Evolutionary conservation across 2,797 vertebrate genomes (phyloP), one percentile per base, ranked within the genome.

Genomic region (Chrosomus eos): DNA sequence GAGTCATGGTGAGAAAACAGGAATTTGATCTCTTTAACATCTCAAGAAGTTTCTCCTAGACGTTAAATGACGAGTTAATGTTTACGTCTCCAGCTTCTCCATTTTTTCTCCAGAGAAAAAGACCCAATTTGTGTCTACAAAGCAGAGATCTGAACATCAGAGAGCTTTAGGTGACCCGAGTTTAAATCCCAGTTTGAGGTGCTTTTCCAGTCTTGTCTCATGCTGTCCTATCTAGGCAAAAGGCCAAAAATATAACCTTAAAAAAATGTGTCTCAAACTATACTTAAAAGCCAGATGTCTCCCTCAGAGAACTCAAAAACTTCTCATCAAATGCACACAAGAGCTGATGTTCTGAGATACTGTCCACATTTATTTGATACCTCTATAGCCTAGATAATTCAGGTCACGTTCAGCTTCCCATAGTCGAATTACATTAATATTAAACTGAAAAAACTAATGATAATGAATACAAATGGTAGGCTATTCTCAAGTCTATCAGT

Each of bases 1-100:
- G 94, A 28, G 94, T 96, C 71, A 94, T 93, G 94, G 95, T 95
- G 87, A 92, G 90, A 48, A 48, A 66, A 3, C 3, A n/a, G 1
- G 3, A 40, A 76, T 33, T 4, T 38, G 21, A 58, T 18, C 11
- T 9, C 31, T 23, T 53, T 33, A 23, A 7, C 26, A 5, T 74
- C 5, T 3, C 45, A 21, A 74, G 14, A 4, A 18, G 18, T 51
- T 51, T 45, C 14, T 45, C 38, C 23, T 4, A 43, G n/a, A 26
- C 2, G 0, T 26, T 45, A 45, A 45, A 43, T 43, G 67, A 2
- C 5, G n/a, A 72, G 26, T 16, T 72, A 28, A 28, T 71, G 68
- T 26, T 16, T 18, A 45, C 1, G 7, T 31, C 26, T 5, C n/a
- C 53, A 14, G 5, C 8, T 51, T 28, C 26, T 51, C 7, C 26